A percentile compares a stretch with the other conserved stretches of the same genome.
These are phyloP conservation scores for Kuschelorhynchus macadamiae DNA, from an alignment of 2,888 invertebrate genomes.

Conservation along the genomic window DNA sequence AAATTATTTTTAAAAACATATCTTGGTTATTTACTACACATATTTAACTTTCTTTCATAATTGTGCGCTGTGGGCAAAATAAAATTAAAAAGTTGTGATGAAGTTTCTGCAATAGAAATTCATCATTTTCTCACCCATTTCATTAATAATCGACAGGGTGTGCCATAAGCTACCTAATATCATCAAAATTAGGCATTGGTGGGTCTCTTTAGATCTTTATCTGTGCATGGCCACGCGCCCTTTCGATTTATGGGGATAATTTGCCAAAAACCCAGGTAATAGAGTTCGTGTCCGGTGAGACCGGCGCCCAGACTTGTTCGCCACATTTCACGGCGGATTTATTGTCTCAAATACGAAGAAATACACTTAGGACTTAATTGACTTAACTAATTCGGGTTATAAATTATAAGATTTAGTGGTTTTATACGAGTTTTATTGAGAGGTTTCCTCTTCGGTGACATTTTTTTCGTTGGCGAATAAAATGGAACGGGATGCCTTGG, in stretches of 20 bases:
- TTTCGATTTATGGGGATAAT: conserved; percentile 64
- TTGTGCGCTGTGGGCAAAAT: too few relatives aligned
- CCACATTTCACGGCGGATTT: conserved; percentile 56
- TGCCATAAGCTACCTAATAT: conserved; percentile 32
- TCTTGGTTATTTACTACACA: too few relatives aligned
- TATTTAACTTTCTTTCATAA: too few relatives aligned
- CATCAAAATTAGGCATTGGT: conserved; percentile 17
- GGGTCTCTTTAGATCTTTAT: conserved; percentile 58
- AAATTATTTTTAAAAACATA: too few relatives aligned
- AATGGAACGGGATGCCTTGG: neutral
- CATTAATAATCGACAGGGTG: conserved; percentile 41
- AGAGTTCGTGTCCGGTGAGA: conserved; percentile 53
- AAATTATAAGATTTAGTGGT: conserved; percentile 42
- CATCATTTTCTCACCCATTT: conserved; percentile 37
- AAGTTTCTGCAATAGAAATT: too few relatives aligned
- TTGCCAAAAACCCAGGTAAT: conserved; percentile 61
- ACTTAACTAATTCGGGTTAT: conserved; percentile 54
- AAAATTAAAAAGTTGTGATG: too few relatives aligned
- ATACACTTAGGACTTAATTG: conserved; percentile 66
- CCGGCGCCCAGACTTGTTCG: conserved; percentile 50
- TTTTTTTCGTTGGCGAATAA: conserved; percentile 23
- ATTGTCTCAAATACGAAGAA: conserved; percentile 62
- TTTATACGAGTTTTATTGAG: conserved; percentile 43
- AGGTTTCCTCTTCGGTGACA: conserved; percentile 4
- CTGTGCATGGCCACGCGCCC: conserved; percentile 61